Percentiles rank a stretch among this genome's conserved stretches.
Conservation (phyloP, 2,113 vertebrate species). For the Theropithecus gelada region DNA sequence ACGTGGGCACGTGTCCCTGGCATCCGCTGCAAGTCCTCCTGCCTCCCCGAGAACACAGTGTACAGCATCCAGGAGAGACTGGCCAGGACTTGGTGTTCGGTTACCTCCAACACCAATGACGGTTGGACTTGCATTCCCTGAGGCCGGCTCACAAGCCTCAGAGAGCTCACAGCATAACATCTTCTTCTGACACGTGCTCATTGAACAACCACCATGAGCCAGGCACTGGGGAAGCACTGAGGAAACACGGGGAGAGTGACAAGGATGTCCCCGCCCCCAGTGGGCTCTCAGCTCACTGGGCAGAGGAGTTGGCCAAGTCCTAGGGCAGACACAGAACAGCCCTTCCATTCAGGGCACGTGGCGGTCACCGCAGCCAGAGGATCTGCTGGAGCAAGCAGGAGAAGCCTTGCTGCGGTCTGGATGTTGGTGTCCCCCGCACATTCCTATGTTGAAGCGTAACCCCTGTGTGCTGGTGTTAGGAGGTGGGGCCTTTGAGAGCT, state of each 20-base stretch:
- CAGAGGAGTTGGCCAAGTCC: background rate
- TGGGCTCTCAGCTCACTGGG: no score
- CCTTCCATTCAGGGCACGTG: background rate
- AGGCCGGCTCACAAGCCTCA: background rate
- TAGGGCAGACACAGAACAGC: accelerated
- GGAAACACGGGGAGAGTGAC: background rate
- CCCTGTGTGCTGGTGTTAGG: background rate
- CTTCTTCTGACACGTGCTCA: background rate
- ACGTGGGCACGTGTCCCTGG: background rate
- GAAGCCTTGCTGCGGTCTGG: no score
- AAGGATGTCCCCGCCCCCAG: background rate
- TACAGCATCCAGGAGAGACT: background rate
- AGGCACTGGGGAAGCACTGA: accelerated
- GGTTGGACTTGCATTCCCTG: background rate
- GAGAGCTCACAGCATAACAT: accelerated
- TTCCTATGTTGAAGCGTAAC: background rate
- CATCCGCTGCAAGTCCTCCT: background rate
- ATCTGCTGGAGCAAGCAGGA: background rate
- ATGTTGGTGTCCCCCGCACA: accelerated
- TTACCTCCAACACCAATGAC: background rate
- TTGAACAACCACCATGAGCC: background rate
- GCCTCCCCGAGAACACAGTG: background rate
- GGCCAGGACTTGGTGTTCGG: background rate
- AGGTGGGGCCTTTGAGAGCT: background rate
- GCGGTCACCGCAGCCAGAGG: no score